Base-by-base conservation (phyloP, 1,140 invertebrate species). In the Ceratosolen fusciceps region DNA sequence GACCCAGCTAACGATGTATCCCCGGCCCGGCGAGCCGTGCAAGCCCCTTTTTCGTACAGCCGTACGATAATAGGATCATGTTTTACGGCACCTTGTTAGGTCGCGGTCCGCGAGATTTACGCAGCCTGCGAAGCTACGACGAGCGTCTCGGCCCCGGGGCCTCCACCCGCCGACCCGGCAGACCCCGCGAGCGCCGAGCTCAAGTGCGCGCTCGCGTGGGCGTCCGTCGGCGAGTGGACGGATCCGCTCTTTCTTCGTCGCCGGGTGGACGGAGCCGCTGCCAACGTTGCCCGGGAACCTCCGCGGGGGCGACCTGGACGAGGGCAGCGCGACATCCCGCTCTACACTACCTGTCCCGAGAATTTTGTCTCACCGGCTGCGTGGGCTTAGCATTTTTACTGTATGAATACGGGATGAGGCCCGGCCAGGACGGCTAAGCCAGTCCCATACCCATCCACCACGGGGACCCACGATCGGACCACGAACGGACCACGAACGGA, bases 81-180 rank as follows among this genome's bases (percentile, higher is more conserved):
- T 87, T 87, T 88, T 88, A 88, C 86, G 87, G 86, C 84, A 82
- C 83, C 86, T 88, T 84, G 86, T 88, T 88, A 88, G 84, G 82
- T 82, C 26, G 19, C 58, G 24, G 68, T 56, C 37, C 47, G 19
- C 60, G 74, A 76, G 73, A 80, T 80, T 80, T 80, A 80, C 79
- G 65, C 65, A 56, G 62, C 70, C 43, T 56, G 68, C 54, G 60
- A 71, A 49, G 37, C 52, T 75, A 74, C 39, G 21, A 14, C 70
- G 21, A 5, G n/a, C 74, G 43, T 16, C 19, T 31, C 52, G n/a
- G 54, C 43, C 26, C 14, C 24, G 9, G 24, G 14, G 1, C 4
- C 54, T 73, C 54, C 31, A 21, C 37, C 47, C 10, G 4, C 47
- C 9, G 31, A 26, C n/a, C 47, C 54, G 47, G 10, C 47, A 12